Evolutionary conservation across 1,140 invertebrate genomes (phyloP).

Genomic region (Sinonovacula constricta): DNA sequence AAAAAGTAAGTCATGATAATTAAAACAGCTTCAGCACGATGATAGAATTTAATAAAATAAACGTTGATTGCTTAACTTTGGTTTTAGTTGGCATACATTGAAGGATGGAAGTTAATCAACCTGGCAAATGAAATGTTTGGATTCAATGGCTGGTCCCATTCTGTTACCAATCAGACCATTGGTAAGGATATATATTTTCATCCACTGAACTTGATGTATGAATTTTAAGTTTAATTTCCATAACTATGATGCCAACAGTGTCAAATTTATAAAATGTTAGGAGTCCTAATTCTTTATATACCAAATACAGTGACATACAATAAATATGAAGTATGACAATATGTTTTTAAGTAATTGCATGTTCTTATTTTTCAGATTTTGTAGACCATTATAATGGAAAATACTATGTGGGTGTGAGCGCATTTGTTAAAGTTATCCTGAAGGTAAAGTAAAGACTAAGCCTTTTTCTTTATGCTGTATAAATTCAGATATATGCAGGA

Average conservation of each 20-base stretch:
- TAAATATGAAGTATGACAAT: no score
- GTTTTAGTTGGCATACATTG: conserved; percentile 79
- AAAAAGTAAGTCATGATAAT: no score
- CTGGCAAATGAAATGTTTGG: conserved; percentile 80
- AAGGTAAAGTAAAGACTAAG: conserved; percentile 68
- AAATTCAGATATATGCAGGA: no score
- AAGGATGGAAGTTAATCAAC: conserved; percentile 79
- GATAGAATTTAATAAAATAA: no score
- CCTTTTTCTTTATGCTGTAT: no score
- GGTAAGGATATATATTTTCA: no score
- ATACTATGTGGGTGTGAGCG: conserved; percentile 80
- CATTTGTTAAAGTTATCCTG: conserved; percentile 79
- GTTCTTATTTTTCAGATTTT: conserved; percentile 75
- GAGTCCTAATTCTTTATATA: no score
- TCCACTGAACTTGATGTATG: neutral
- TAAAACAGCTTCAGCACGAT: no score
- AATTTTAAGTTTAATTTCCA: neutral
- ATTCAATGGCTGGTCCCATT: conserved; percentile 81
- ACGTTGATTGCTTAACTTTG: no score
- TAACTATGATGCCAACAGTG: neutral
- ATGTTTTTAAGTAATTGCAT: no score
- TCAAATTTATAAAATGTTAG: no score
- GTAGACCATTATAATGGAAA: conserved; percentile 78
- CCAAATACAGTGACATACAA: no score
- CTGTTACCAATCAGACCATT: conserved; percentile 79